These are phyloP conservation scores for Idaea biselata DNA, from an alignment of 2,888 invertebrate species.

Conservation along the genomic window DNA sequence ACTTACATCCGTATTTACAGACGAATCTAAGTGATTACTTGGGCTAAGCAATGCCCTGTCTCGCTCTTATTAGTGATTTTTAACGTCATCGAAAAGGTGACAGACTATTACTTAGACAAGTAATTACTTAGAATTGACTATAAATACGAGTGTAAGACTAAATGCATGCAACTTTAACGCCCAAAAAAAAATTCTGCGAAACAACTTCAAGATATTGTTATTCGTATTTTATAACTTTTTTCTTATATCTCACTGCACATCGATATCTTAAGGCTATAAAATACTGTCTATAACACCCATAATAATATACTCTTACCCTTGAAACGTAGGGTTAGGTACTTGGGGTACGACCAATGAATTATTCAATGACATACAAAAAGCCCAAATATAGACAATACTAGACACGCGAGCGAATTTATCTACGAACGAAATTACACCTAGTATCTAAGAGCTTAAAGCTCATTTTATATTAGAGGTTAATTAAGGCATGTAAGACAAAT, in stretches of 20 bases:
- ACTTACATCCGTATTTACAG: no score
- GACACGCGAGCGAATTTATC: conserved; percentile 46
- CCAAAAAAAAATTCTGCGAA: no score
- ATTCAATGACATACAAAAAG: conserved; percentile 78
- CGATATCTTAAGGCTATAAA: conserved; percentile 33
- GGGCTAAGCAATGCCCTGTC: no score
- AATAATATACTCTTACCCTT: conserved; percentile 76
- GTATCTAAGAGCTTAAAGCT: conserved; percentile 50
- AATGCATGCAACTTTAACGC: no score
- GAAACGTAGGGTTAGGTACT: conserved; percentile 57
- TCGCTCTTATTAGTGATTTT: no score
- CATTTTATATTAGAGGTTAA: conserved; percentile 60
- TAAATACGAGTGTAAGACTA: no score
- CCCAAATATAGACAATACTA: conserved; percentile 75
- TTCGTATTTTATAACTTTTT: not conserved
- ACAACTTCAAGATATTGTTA: no score
- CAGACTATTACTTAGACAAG: no score
- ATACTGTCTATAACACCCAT: conserved; percentile 46
- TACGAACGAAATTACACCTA: conserved; percentile 58
- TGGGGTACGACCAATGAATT: conserved; percentile 72
- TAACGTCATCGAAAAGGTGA: no score
- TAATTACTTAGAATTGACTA: no score
- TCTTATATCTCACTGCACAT: conserved; percentile 14
- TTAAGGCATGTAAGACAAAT: conserved; percentile 71
- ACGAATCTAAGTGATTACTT: no score